These are phyloP conservation scores for Rhamnusium bicolor DNA, from an alignment of 2,888 invertebrate species.

Conservation along the genomic window DNA sequence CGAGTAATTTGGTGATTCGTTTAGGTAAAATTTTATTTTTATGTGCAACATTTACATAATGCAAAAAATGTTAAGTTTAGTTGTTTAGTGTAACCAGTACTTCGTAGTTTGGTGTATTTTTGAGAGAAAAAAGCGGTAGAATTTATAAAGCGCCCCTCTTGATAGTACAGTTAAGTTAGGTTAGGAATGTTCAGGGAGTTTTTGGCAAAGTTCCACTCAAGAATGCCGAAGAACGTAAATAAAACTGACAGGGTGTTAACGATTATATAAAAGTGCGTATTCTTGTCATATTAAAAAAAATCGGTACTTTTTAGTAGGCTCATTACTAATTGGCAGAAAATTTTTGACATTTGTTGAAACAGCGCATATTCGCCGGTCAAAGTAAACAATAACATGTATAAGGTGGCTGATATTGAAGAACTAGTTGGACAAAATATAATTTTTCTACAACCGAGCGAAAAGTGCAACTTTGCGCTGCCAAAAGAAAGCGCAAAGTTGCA, in stretches of 20 bases:
- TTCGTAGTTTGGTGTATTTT: constrained; percentile 44
- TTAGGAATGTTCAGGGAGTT: background rate
- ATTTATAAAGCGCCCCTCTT: constrained; percentile 29
- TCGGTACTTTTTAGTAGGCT: no score
- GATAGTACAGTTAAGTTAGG: constrained; percentile 2
- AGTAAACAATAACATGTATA: no score
- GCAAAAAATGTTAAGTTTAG: constrained; percentile 32
- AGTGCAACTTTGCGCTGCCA: no score
- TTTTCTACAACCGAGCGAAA: no score
- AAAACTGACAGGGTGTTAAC: background rate
- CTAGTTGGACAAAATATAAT: no score
- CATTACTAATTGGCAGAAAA: no score
- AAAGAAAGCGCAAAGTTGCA: no score
- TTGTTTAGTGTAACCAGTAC: constrained; percentile 30
- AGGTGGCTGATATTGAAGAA: no score
- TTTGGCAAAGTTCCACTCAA: background rate
- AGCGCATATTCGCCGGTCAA: no score
- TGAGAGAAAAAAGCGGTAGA: constrained; percentile 30
- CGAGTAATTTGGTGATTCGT: constrained; percentile 47
- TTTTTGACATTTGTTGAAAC: no score
- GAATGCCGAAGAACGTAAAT: background rate
- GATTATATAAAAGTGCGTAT: no score
- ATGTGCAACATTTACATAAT: constrained; percentile 25
- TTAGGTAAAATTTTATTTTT: constrained; percentile 37
- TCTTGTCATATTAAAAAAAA: no score